Percentiles rank a stretch among this genome's conserved stretches.
These are phyloP conservation scores for Aphelinus certus DNA, from an alignment of 1,140 invertebrate genomes.

Conservation along the genomic window DNA sequence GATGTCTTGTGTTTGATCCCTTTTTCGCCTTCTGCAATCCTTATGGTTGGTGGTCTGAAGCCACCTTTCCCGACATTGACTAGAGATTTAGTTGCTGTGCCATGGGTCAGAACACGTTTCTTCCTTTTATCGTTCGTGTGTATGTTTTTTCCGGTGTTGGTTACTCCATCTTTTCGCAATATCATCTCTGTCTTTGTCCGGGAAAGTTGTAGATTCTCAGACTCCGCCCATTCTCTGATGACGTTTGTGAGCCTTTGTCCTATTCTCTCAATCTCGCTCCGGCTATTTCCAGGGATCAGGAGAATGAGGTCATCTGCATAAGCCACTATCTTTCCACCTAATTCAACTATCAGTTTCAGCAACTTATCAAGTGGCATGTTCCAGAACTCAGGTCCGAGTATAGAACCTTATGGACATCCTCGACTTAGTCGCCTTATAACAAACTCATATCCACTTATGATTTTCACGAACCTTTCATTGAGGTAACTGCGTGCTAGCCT, in stretches of 20 bases:
- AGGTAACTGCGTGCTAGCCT: too few species aligned
- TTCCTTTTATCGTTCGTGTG: background rate
- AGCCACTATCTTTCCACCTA: background rate
- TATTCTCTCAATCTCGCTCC: background rate
- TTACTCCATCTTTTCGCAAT: background rate
- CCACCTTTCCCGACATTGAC: background rate
- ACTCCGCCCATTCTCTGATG: background rate
- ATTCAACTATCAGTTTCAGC: background rate
- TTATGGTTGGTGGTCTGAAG: background rate
- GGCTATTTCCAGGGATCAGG: background rate
- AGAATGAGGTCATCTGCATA: conserved; percentile 1
- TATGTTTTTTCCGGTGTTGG: background rate
- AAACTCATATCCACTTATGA: background rate
- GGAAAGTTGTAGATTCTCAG: background rate
- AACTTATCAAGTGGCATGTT: background rate
- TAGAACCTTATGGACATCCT: background rate
- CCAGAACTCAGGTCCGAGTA: background rate
- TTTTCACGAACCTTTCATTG: background rate
- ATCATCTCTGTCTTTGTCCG: conserved; percentile 16
- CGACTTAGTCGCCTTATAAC: background rate
- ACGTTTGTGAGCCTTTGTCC: background rate
- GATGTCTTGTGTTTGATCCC: background rate
- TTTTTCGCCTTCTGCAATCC: conserved; percentile 42
- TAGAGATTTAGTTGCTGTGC: background rate
- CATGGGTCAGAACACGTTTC: background rate